phyloP scores from a whole-genome alignment of 1,140 invertebrate species.

The Oscheius sp. region DNA sequence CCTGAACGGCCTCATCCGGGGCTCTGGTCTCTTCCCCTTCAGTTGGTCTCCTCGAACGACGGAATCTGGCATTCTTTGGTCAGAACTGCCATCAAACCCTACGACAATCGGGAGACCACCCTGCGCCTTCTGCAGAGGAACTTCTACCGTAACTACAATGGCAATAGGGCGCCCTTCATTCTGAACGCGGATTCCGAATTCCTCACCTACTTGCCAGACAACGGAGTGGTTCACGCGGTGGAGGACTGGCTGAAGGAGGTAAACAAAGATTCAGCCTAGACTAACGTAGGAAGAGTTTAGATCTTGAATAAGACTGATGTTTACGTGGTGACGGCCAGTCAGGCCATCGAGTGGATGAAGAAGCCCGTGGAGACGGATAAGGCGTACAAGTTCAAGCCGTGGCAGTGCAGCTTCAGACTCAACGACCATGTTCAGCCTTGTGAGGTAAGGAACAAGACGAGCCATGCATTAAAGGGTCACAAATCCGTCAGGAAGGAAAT shows the following conservation, averaged over 20 bases:
- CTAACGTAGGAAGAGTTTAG: slow-evolving; percentile 29
- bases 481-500: too few relatives aligned
- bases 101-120: slow-evolving; percentile 37
- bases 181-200: slow-evolving; percentile 46
- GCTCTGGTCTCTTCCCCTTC: slow-evolving; percentile 49
- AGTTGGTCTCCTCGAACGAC: slow-evolving; percentile 39
- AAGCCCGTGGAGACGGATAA: slow-evolving; percentile 42
- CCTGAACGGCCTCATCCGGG: slow-evolving; percentile 34
- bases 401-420: slow-evolving; percentile 43
- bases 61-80: slow-evolving; percentile 23
- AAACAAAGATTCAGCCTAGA: background rate
- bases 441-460: slow-evolving; percentile 41
- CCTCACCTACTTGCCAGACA: slow-evolving; percentile 41
- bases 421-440: slow-evolving; percentile 42
- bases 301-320: slow-evolving; percentile 47
- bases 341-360: slow-evolving; percentile 53
- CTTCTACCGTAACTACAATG: slow-evolving; percentile 44
- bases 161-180: slow-evolving; percentile 51
- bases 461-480: too few relatives aligned
- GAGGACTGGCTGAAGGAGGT: slow-evolving; percentile 47
- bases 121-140: slow-evolving; percentile 33
- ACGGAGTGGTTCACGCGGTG: slow-evolving; percentile 41
- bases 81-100: slow-evolving; percentile 10
- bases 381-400: slow-evolving; percentile 40
- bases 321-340: slow-evolving; percentile 48